A percentile compares a stretch with the other conserved stretches of the same genome.
phyloP scores from a whole-genome alignment of 1,140 invertebrate species.

The Mylabris phalerata region DNA sequence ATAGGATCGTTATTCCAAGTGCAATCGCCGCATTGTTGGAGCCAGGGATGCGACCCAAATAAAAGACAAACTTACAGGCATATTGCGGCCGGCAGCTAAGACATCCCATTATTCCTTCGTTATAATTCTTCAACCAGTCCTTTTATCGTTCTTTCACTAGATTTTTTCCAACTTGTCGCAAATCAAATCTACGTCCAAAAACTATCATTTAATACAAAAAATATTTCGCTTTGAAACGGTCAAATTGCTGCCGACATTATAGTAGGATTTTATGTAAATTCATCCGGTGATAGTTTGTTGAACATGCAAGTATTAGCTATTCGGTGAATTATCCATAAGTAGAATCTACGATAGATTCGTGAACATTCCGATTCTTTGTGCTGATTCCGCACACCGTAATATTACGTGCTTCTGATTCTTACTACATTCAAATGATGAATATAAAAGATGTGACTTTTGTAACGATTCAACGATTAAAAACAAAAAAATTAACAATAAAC shows the following conservation, averaged over 20 bases:
- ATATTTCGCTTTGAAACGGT: no score
- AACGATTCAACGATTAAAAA: no score
- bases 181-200: no score
- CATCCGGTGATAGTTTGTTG: background rate
- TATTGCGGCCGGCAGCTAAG: slow-evolving; percentile 18
- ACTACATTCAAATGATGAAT: background rate
- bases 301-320: slow-evolving; percentile 8
- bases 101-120: slow-evolving; percentile 20
- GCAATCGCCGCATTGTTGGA: slow-evolving; percentile 7
- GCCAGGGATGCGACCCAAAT: background rate
- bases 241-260: no score
- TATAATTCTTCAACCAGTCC: slow-evolving; percentile 3
- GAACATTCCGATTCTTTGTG: slow-evolving; percentile 10
- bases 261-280: slow-evolving; percentile 4
- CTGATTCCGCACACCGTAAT: slow-evolving; percentile 9
- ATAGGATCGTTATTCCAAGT: slow-evolving; percentile 12
- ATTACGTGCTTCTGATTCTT: slow-evolving; percentile 6
- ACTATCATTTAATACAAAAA: no score
- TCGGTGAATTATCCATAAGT: slow-evolving; percentile 14
- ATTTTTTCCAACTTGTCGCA: no score
- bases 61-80: slow-evolving; percentile 8
- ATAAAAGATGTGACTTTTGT: background rate
- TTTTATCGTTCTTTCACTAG: no score
- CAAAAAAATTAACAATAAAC: no score
- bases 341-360: slow-evolving; percentile 14